Evolutionary conservation across 2,888 invertebrate genomes (phyloP).

Genomic region (Ischnus inquisitorius): DNA sequence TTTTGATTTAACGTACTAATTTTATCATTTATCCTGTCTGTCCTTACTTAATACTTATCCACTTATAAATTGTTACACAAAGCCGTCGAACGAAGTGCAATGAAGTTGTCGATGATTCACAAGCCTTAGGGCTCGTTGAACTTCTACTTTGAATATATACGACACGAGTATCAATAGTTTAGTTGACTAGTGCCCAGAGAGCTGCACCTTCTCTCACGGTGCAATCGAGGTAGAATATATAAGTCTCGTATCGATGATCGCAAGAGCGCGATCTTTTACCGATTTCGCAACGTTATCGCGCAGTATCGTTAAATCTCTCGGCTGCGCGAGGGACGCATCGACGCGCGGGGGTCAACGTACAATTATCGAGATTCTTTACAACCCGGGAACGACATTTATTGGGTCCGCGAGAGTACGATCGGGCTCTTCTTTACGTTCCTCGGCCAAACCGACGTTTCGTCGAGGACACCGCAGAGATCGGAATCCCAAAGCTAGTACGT

Average conservation of each 20-base stretch:
- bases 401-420: constrained; percentile 17
- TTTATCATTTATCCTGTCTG: not conserved
- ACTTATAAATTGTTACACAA: constrained; percentile 5
- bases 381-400: constrained; percentile 57
- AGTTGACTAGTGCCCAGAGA: constrained; percentile 24
- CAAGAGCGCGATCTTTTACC: constrained; percentile 54
- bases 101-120: constrained; percentile 19
- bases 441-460: not conserved
- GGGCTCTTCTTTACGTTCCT: constrained; percentile 15
- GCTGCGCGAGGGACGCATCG: not conserved
- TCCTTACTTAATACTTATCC: not conserved
- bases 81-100: not conserved
- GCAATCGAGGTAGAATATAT: constrained; percentile 24
- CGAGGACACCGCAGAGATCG: constrained; percentile 34
- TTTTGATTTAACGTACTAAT: constrained; percentile 4
- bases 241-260: constrained; percentile 41
- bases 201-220: constrained; percentile 52
- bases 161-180: constrained; percentile 47
- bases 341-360: constrained; percentile 60
- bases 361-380: constrained; percentile 59
- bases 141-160: constrained; percentile 49
- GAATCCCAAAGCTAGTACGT: constrained; percentile 54
- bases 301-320: constrained; percentile 17
- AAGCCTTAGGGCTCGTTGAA: constrained; percentile 42
- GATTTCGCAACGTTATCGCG: constrained; percentile 62